phyloP scores from a whole-genome alignment of 1,140 invertebrate genomes.

The Meloidogyne exigua region DNA sequence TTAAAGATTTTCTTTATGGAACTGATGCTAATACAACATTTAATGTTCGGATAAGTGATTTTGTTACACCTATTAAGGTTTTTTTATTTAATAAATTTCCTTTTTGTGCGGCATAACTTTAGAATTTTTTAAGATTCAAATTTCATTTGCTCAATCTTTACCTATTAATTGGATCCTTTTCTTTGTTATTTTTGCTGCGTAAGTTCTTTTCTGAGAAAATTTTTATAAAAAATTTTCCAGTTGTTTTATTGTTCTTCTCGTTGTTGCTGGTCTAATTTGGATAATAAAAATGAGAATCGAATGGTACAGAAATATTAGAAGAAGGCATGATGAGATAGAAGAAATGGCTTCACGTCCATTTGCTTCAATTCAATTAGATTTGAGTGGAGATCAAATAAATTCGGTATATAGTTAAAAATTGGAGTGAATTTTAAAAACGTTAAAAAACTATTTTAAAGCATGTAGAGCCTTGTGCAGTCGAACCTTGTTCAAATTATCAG shows the following conservation, averaged over 20 bases:
- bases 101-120: no score
- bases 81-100: background rate
- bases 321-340: conserved; percentile 47
- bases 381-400: conserved; percentile 32
- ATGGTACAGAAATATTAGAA: conserved; percentile 43
- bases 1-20: conserved; percentile 51
- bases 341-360: conserved; percentile 61
- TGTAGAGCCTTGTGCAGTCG: conserved; percentile 54
- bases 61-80: conserved; percentile 57
- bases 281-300: conserved; percentile 56
- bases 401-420: conserved; percentile 26
- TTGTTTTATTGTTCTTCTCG: conserved; percentile 64
- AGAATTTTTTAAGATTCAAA: conserved; percentile 37
- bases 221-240: conserved; percentile 35
- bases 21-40: conserved; percentile 63
- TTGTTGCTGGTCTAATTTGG: conserved; percentile 60
- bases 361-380: conserved; percentile 55
- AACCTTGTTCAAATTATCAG: conserved; percentile 60
- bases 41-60: conserved; percentile 58
- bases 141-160: conserved; percentile 63
- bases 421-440: conserved; percentile 12
- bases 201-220: conserved; percentile 31
- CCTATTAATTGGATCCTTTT: conserved; percentile 64
- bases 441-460: conserved; percentile 41
- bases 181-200: conserved; percentile 64